Conservation (phyloP, 2,113 vertebrate genomes). For the Proterorhinus semilunaris region DNA sequence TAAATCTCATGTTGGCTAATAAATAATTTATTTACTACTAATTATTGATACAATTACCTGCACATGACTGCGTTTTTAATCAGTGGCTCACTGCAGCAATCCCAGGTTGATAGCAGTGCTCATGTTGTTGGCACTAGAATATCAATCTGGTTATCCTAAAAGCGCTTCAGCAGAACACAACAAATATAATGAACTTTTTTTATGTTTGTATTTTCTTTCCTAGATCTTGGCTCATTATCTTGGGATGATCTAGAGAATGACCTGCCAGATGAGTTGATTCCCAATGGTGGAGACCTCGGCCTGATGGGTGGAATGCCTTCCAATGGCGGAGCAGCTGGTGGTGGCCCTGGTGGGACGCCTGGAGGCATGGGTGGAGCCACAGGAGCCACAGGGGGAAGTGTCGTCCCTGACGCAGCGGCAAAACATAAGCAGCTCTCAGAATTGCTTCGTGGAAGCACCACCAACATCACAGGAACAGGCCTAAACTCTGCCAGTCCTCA, state of each 20-base stretch:
- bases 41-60: too few species aligned
- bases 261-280: slow-evolving; percentile 97
- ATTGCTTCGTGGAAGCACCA: slow-evolving; percentile 86
- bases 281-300: slow-evolving; percentile 88
- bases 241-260: slow-evolving; percentile 95
- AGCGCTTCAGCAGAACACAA: background rate
- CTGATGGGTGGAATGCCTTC: slow-evolving; percentile 81
- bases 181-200: background rate
- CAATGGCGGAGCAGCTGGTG: slow-evolving; percentile 62
- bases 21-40: too few species aligned
- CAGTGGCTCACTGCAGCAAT: too few species aligned
- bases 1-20: too few species aligned
- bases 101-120: too few species aligned
- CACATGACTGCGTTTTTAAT: too few species aligned
- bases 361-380: slow-evolving; percentile 44
- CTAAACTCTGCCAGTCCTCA: slow-evolving; percentile 85
- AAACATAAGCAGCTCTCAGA: slow-evolving; percentile 99
- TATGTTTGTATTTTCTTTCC: background rate
- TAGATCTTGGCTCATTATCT: slow-evolving; percentile 92
- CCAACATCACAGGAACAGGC: slow-evolving; percentile 79
- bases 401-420: slow-evolving; percentile 90
- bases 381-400: slow-evolving; percentile 40
- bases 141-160: too few species aligned
- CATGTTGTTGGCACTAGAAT: too few species aligned
- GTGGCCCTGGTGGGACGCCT: slow-evolving; percentile 47